Evolutionary conservation across 37 sponge, comb jelly and placozoan species (phyloP).

Genomic region (Oscarella lobularis): DNA sequence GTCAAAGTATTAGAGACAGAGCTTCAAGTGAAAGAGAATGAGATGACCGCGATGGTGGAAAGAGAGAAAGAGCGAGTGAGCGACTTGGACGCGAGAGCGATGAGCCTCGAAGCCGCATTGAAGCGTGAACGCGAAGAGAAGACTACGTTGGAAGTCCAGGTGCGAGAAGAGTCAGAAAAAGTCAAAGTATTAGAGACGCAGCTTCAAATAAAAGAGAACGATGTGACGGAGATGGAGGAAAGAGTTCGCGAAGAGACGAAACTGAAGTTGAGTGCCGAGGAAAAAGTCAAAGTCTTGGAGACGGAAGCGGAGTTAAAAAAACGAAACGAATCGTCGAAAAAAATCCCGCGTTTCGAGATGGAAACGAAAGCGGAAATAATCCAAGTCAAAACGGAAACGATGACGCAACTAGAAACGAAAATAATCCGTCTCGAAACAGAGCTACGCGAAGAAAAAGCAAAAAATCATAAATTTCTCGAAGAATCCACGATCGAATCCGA

Average conservation of each 20-base stretch:
- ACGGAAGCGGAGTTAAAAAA: no score
- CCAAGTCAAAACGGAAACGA: no score
- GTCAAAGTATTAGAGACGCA: not conserved
- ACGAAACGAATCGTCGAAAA: no score
- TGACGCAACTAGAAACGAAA: no score
- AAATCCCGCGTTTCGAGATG: no score
- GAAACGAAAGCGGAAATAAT: no score
- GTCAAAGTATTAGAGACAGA: not conserved
- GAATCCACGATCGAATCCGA: no score
- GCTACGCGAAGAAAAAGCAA: no score
- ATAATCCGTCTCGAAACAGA: no score
- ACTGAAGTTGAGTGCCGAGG: not conserved
- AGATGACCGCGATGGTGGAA: conserved; percentile 2
- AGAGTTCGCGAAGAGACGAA: not conserved
- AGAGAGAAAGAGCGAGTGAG: not conserved
- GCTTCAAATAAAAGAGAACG: not conserved
- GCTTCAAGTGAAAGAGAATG: not conserved
- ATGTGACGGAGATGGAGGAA: not conserved
- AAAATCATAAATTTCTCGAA: no score
- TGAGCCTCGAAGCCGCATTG: not conserved
- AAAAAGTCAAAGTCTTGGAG: no score
- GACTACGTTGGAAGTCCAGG: not conserved
- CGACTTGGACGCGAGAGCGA: not conserved
- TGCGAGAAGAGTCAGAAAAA: not conserved
- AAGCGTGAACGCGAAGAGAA: not conserved